A percentile compares a stretch with the other conserved stretches of the same genome.
phyloP scores from a whole-genome alignment of 2,797 vertebrate species.

The Numenius phaeopus region DNA sequence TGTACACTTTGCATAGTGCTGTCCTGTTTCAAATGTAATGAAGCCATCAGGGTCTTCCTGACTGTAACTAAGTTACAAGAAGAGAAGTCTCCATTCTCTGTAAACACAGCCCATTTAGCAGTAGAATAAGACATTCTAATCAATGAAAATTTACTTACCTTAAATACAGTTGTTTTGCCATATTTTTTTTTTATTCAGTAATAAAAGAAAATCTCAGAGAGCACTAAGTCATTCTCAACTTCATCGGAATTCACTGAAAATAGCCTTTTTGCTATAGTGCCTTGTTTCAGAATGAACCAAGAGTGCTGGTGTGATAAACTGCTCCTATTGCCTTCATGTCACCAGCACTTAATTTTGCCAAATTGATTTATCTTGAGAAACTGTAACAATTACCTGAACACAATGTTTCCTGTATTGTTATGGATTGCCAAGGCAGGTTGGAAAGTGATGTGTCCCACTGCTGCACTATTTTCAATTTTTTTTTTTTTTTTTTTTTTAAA shows the following conservation, averaged over 20 bases:
- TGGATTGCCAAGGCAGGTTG: not conserved
- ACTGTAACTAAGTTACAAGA: not conserved
- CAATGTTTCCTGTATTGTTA: not conserved
- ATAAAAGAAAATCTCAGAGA: not conserved
- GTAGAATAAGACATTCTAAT: constrained; percentile 6
- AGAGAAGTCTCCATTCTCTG: not conserved
- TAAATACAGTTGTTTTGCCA: not conserved
- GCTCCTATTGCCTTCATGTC: constrained; percentile 21
- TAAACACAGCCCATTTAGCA: not conserved
- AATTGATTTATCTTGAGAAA: constrained; percentile 32
- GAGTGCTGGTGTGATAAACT: not conserved
- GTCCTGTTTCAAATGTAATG: not conserved
- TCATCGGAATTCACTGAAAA: constrained; percentile 34
- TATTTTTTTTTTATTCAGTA: not conserved
- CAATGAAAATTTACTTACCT: constrained; percentile 10
- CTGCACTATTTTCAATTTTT: not conserved
- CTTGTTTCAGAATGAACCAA: not conserved
- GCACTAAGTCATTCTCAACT: not conserved
- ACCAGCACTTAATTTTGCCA: constrained; percentile 34
- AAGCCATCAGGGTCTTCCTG: constrained; percentile 23
- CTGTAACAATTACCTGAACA: not conserved
- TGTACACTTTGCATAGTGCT: not conserved
- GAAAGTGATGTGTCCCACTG: not conserved
- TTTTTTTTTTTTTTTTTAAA: not conserved
- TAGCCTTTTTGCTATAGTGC: not conserved